These are phyloP conservation scores for Pogonognathellus flavescens DNA, from an alignment of 1,140 invertebrate genomes.

Conservation along the genomic window DNA sequence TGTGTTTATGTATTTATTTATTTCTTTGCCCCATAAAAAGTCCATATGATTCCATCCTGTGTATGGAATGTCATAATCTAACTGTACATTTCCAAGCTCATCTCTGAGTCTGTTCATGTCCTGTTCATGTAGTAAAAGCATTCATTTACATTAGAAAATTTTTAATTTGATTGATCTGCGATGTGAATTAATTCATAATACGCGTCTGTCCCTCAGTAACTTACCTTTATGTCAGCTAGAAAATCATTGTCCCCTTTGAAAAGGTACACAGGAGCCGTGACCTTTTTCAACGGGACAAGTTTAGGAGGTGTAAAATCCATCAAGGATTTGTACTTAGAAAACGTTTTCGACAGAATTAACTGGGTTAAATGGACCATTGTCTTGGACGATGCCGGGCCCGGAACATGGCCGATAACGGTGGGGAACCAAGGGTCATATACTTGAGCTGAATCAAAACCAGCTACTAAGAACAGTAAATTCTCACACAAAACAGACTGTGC, in stretches of 20 bases:
- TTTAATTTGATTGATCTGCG: too few relatives aligned
- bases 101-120: neutral
- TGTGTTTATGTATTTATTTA: neutral
- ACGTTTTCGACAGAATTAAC: neutral
- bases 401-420: neutral
- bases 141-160: too few relatives aligned
- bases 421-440: neutral
- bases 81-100: neutral
- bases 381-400: neutral
- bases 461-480: neutral
- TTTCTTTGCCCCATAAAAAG: neutral
- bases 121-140: neutral
- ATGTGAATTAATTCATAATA: too few relatives aligned
- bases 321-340: neutral
- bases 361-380: neutral
- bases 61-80: neutral
- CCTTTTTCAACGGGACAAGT: neutral
- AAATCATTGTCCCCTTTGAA: constrained; percentile 14
- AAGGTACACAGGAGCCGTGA: neutral
- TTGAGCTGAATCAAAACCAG: neutral
- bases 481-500: neutral
- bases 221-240: constrained; percentile 10
- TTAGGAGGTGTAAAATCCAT: neutral
- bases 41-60: neutral
- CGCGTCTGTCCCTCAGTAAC: neutral